Conservation (phyloP, 2,888 invertebrate species). For the Lepidochitona cinerea region DNA sequence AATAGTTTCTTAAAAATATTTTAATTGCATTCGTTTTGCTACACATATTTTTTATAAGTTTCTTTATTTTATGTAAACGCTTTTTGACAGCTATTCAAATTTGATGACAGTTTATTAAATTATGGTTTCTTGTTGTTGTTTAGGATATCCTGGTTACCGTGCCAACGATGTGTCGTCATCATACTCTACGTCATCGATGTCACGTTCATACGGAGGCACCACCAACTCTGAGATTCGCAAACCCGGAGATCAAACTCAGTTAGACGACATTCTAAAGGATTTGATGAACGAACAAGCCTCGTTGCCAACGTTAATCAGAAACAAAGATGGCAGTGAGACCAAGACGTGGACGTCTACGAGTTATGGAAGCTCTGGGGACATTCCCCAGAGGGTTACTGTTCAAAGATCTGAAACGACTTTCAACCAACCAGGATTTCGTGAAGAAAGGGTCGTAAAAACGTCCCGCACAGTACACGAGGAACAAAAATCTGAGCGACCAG, state of each 20-base stretch:
- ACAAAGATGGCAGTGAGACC: slow-evolving; percentile 2
- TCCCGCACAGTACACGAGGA: background rate
- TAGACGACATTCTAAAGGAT: slow-evolving; percentile 68
- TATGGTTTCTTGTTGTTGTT: too few relatives aligned
- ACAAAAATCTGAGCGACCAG: background rate
- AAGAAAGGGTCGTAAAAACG: slow-evolving; percentile 26
- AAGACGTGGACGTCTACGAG: background rate
- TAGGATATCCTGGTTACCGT: background rate
- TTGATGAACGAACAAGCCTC: slow-evolving; percentile 60
- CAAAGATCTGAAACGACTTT: slow-evolving; percentile 58
- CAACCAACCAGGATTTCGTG: slow-evolving; percentile 48
- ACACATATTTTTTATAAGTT: too few relatives aligned
- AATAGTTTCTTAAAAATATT: too few relatives aligned
- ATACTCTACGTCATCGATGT: background rate
- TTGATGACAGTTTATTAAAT: too few relatives aligned
- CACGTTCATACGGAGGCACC: background rate
- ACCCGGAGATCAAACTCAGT: slow-evolving; percentile 55
- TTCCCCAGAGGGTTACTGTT: slow-evolving; percentile 41
- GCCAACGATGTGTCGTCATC: background rate
- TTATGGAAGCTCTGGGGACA: background rate
- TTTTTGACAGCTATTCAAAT: too few relatives aligned
- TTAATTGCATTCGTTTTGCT: too few relatives aligned
- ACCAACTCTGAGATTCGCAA: background rate
- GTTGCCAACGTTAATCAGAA: slow-evolving; percentile 36
- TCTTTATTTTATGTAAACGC: too few relatives aligned